phyloP scores from a whole-genome alignment of 2,113 vertebrate species.

The Pelodiscus sinensis region DNA sequence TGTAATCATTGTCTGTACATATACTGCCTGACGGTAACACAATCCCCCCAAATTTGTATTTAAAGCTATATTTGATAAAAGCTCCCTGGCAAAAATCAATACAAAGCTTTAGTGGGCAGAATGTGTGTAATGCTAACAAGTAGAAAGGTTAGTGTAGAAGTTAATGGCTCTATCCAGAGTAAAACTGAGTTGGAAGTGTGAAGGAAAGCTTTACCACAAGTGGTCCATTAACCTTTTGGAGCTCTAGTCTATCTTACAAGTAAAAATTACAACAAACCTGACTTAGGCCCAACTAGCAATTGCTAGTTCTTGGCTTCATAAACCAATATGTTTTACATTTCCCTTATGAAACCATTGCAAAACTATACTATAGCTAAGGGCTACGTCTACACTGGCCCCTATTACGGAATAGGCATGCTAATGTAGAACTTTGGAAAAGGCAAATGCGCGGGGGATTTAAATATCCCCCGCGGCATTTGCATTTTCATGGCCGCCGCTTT shows the following conservation, averaged over 20 bases:
- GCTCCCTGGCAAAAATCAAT: constrained; percentile 85
- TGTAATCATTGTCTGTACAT: constrained; percentile 70
- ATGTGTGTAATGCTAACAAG: constrained; percentile 90
- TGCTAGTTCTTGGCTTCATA: constrained; percentile 62
- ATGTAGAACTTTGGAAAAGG: too few species aligned
- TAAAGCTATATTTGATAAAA: constrained; percentile 80
- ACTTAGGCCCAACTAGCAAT: constrained; percentile 57
- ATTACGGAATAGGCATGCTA: too few species aligned
- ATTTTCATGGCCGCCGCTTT: too few species aligned
- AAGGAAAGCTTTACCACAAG: constrained; percentile 91
- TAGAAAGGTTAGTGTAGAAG: constrained; percentile 90
- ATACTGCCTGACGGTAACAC: constrained; percentile 52
- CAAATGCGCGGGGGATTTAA: too few species aligned
- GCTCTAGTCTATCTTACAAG: constrained; percentile 81
- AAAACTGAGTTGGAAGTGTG: constrained; percentile 90
- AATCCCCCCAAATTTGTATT: constrained; percentile 58
- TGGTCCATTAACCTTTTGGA: constrained; percentile 96
- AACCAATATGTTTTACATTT: constrained; percentile 55
- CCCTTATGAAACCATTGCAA: constrained; percentile 22
- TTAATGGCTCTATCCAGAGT: constrained; percentile 96
- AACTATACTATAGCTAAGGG: not conserved
- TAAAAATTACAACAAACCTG: constrained; percentile 79
- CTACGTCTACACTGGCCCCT: too few species aligned
- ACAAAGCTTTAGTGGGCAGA: constrained; percentile 89
- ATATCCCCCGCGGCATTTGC: too few species aligned